A percentile compares a stretch with the other conserved stretches of the same genome.
Conservation (phyloP, 1,140 invertebrate species). For the Mylabris phalerata region DNA sequence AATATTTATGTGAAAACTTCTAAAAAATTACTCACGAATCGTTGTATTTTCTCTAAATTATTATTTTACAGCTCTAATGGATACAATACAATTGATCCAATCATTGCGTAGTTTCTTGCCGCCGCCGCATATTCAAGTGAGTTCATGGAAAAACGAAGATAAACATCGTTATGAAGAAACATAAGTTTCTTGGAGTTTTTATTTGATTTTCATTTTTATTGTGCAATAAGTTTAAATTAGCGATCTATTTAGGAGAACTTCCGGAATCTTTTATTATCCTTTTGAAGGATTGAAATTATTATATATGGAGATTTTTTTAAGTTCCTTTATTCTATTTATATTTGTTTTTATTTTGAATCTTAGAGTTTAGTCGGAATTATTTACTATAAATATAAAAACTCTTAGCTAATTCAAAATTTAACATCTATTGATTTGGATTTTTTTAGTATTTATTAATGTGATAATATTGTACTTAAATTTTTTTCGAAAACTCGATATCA, state of each 20-base stretch:
- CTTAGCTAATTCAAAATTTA: no score
- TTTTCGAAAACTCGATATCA: neutral
- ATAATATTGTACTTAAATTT: neutral
- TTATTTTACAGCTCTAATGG: slow-evolving; percentile 60
- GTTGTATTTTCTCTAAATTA: no score
- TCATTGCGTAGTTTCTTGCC: slow-evolving; percentile 74
- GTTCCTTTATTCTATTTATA: slow-evolving; percentile 10
- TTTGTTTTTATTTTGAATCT: slow-evolving; percentile 2
- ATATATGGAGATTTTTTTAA: slow-evolving; percentile 6
- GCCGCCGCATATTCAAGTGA: slow-evolving; percentile 76
- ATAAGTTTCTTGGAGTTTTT: slow-evolving; percentile 21
- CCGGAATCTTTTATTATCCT: slow-evolving; percentile 5
- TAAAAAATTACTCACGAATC: neutral
- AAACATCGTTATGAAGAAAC: slow-evolving; percentile 56
- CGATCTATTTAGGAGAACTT: slow-evolving; percentile 1
- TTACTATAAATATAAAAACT: neutral
- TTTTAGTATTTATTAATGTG: neutral
- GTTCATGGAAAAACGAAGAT: slow-evolving; percentile 81
- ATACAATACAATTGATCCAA: slow-evolving; percentile 78
- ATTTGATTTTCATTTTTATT: neutral
- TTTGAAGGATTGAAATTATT: slow-evolving; percentile 12
- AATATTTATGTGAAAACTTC: slow-evolving; percentile 31
- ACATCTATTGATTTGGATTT: neutral
- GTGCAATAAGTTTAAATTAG: slow-evolving; percentile 1
- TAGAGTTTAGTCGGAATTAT: slow-evolving; percentile 4